A percentile compares a stretch with the other conserved stretches of the same genome.
phyloP scores from a whole-genome alignment of 2,888 invertebrate genomes.

The Pammene fasciana region DNA sequence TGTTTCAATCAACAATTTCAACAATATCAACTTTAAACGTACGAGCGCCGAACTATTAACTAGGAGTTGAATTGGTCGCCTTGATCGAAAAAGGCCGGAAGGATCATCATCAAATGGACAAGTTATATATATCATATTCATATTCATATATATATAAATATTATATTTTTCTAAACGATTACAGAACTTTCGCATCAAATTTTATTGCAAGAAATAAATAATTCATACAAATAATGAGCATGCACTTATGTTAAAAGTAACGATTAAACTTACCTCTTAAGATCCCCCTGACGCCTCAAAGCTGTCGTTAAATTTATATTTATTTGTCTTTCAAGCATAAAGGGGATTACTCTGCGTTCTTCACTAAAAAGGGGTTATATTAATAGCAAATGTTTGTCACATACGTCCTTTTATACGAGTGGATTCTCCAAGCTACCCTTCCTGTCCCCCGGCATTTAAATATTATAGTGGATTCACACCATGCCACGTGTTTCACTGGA shows the following conservation, averaged over 20 bases:
- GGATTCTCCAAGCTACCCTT: constrained; percentile 6
- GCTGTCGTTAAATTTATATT: constrained; percentile 37
- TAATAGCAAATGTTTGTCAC: neutral
- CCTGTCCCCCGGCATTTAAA: constrained; percentile 33
- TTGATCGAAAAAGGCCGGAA: too few species aligned
- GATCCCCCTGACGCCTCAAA: constrained; percentile 14
- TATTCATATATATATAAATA: too few species aligned
- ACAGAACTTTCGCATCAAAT: neutral
- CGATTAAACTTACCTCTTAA: constrained; percentile 28
- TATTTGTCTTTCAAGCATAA: constrained; percentile 31
- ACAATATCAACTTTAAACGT: too few species aligned
- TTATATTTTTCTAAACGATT: too few species aligned
- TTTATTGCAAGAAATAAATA: neutral
- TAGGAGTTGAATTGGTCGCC: too few species aligned
- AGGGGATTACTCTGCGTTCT: constrained; percentile 6
- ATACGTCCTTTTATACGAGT: neutral
- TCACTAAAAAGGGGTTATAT: neutral
- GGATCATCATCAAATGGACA: too few species aligned
- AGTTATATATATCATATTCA: too few species aligned
- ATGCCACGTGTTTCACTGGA: constrained; percentile 36
- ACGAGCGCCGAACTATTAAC: too few species aligned
- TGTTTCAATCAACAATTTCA: too few species aligned
- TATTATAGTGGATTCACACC: constrained; percentile 40
- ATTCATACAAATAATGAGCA: neutral
- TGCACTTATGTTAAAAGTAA: constrained; percentile 14